Percentiles rank a stretch among this genome's conserved stretches.
These are phyloP conservation scores for Philonicus albiceps DNA, from an alignment of 2,888 invertebrate species.

Conservation along the genomic window DNA sequence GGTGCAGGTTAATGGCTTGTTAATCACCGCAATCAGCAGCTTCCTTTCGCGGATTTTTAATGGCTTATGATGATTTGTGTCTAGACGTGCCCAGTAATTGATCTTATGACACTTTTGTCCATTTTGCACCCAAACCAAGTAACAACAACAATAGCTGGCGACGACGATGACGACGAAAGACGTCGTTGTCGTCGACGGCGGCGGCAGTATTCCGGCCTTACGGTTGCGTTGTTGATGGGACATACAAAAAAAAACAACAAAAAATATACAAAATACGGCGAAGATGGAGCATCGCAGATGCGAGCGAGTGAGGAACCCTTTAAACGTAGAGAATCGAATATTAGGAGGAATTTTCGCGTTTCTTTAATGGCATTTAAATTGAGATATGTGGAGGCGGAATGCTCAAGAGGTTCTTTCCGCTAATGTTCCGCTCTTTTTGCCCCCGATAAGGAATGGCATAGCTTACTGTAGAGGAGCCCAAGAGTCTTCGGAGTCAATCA, in stretches of 20 bases:
- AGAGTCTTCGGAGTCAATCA: background rate
- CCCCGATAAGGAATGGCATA: background rate
- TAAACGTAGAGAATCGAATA: background rate
- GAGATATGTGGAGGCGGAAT: background rate
- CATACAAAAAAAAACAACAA: background rate
- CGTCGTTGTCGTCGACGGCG: background rate
- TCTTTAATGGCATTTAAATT: background rate
- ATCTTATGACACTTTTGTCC: constrained; percentile 28
- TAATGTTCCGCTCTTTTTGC: background rate
- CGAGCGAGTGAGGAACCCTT: background rate
- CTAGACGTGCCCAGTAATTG: constrained; percentile 37
- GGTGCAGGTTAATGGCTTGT: constrained; percentile 30
- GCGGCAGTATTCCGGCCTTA: background rate
- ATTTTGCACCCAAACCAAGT: background rate
- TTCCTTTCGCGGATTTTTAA: constrained; percentile 22
- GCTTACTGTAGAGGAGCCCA: background rate
- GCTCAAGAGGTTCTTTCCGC: background rate
- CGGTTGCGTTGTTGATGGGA: background rate
- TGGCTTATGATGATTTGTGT: constrained; percentile 29
- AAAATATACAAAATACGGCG: too few species aligned
- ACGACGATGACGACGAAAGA: background rate
- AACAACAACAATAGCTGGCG: background rate
- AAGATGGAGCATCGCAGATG: background rate
- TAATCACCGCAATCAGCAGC: constrained; percentile 37
- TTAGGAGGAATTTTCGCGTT: background rate